Evolutionary conservation across 92 coral and sea anemone genomes (phyloP).

Genomic region (Micromussa lordhowensis): DNA sequence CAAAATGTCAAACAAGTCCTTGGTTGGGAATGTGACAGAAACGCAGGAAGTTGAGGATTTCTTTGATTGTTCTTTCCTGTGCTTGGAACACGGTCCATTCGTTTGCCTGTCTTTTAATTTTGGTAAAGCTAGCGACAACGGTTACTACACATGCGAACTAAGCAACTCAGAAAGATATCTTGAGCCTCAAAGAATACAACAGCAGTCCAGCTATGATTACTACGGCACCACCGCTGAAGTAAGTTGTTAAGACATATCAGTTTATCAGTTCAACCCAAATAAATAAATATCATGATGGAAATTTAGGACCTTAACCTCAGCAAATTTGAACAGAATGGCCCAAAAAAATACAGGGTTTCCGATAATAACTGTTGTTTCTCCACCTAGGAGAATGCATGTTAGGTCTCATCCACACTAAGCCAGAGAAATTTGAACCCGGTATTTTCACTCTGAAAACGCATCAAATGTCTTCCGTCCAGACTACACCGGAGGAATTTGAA

Average conservation of each 20-base stretch:
- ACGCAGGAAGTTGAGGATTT: background rate
- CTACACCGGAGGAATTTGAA: too few species aligned
- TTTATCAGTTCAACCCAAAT: background rate
- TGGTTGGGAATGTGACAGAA: background rate
- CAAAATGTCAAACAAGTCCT: background rate
- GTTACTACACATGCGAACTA: background rate
- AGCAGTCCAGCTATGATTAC: background rate
- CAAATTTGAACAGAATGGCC: too few species aligned
- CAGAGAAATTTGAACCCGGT: too few species aligned
- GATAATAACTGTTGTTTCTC: too few species aligned
- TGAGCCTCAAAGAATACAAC: background rate
- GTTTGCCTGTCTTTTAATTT: constrained; percentile 18
- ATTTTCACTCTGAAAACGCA: too few species aligned
- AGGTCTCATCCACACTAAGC: too few species aligned
- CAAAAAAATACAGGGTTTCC: too few species aligned
- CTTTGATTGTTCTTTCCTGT: background rate
- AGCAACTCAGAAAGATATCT: constrained; percentile 1
- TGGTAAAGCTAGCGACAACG: background rate
- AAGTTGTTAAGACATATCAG: background rate
- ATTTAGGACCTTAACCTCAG: too few species aligned
- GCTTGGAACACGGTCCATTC: background rate
- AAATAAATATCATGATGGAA: too few species aligned
- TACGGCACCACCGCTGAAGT: background rate
- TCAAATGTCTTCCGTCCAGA: too few species aligned
- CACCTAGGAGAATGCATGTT: too few species aligned